Percentiles rank a stretch among this genome's conserved stretches.
Evolutionary conservation across 2,888 invertebrate species (phyloP).

Genomic region (Trachelus tabidus): DNA sequence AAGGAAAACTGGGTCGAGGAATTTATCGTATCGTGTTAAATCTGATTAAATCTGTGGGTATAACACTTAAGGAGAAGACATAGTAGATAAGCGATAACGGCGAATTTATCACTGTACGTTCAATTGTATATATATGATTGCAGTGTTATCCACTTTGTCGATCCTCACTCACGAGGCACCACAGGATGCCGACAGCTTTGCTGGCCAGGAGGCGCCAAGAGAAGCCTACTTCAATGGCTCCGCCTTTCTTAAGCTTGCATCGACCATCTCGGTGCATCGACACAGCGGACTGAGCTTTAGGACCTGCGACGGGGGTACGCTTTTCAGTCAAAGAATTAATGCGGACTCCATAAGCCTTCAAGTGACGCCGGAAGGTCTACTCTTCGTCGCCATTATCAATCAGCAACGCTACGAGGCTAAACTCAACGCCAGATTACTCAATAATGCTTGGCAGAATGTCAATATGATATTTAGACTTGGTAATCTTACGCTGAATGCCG

Average conservation of each 20-base stretch:
- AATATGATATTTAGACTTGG: conserved; percentile 74
- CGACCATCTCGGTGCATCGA: conserved; percentile 81
- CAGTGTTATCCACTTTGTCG: conserved; percentile 17
- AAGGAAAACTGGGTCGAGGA: not conserved
- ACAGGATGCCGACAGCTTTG: conserved; percentile 9
- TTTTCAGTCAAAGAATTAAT: conserved; percentile 63
- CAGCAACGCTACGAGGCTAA: conserved; percentile 71
- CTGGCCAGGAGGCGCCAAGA: conserved; percentile 67
- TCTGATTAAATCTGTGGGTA: not conserved
- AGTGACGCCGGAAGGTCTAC: conserved; percentile 66
- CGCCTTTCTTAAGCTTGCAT: conserved; percentile 78
- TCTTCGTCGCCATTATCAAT: conserved; percentile 66
- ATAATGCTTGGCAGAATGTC: conserved; percentile 86
- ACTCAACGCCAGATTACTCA: conserved; percentile 76
- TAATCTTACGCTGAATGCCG: conserved; percentile 70
- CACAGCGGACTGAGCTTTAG: conserved; percentile 86
- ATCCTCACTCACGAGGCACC: conserved; percentile 14
- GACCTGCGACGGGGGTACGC: conserved; percentile 73
- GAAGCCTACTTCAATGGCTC: conserved; percentile 89
- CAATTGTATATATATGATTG: not conserved
- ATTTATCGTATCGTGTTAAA: not conserved
- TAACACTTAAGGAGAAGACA: not conserved
- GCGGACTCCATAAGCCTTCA: conserved; percentile 58
- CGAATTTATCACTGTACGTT: not conserved
- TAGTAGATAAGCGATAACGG: not conserved